Evolutionary conservation across 2,888 invertebrate species (phyloP).

Genomic region (Adela reaumurella): DNA sequence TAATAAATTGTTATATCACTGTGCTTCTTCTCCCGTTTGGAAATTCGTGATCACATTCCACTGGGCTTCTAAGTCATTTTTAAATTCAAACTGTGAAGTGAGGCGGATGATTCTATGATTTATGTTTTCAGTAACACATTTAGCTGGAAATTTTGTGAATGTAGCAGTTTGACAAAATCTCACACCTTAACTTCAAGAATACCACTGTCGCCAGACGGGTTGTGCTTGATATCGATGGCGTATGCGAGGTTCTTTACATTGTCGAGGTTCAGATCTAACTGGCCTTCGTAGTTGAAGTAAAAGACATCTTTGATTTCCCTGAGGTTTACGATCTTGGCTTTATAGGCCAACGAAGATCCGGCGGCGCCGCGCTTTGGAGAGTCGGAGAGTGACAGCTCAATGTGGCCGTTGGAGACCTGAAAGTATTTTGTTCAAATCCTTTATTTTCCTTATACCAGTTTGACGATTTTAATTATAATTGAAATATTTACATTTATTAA

Average conservation of each 20-base stretch:
- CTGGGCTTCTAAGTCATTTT: too few species aligned
- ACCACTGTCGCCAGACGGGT: slow-evolving; percentile 25
- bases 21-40: too few species aligned
- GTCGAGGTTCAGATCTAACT: slow-evolving; percentile 28
- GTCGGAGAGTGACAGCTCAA: slow-evolving; percentile 26
- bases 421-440: not conserved
- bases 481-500: too few species aligned
- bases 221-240: slow-evolving; percentile 25
- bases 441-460: too few species aligned
- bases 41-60: too few species aligned
- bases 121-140: too few species aligned
- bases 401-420: slow-evolving; percentile 30
- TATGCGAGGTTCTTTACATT: slow-evolving; percentile 32
- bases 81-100: too few species aligned
- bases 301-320: slow-evolving; percentile 23
- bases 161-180: too few species aligned
- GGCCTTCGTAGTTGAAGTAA: slow-evolving; percentile 28
- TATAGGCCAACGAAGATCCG: slow-evolving; percentile 31
- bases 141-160: too few species aligned
- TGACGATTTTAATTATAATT: too few species aligned
- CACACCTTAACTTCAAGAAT: slow-evolving; percentile 37
- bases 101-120: too few species aligned
- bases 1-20: too few species aligned
- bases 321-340: slow-evolving; percentile 27
- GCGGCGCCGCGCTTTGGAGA: slow-evolving; percentile 31